Conservation (phyloP, 2,888 invertebrate genomes). For the Microctonus hyperodae region DNA sequence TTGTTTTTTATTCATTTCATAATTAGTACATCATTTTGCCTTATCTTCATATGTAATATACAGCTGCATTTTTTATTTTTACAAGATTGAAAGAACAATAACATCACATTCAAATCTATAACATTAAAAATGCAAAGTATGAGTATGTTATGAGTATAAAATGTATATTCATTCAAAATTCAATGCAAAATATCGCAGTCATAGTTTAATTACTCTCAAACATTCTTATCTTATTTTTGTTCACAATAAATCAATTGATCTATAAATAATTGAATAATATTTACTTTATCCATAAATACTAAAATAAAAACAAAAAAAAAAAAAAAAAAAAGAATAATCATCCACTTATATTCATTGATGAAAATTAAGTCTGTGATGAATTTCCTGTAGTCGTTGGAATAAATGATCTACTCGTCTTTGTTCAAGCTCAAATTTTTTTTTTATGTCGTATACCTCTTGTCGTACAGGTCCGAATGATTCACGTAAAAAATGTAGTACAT, state of each 20-base stretch:
- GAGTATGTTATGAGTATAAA: neutral
- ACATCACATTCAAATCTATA: slow-evolving; percentile 27
- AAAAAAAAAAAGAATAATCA: neutral
- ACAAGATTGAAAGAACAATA: neutral
- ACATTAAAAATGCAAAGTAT: slow-evolving; percentile 32
- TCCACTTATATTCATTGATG: slow-evolving; percentile 43
- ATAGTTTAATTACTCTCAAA: neutral
- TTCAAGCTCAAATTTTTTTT: slow-evolving; percentile 56
- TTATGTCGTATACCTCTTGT: slow-evolving; percentile 54
- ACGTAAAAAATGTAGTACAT: slow-evolving; percentile 47
- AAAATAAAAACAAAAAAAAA: neutral
- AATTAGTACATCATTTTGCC: neutral
- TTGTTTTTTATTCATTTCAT: neutral
- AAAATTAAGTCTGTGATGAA: slow-evolving; percentile 54
- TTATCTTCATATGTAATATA: neutral
- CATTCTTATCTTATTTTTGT: neutral
- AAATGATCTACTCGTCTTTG: slow-evolving; percentile 55
- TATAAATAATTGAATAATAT: neutral
- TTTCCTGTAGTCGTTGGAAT: slow-evolving; percentile 51
- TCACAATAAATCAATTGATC: neutral
- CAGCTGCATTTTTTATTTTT: neutral
- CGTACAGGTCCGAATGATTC: slow-evolving; percentile 37
- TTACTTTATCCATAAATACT: neutral
- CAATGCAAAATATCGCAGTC: slow-evolving; percentile 10
- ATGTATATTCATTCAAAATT: slow-evolving; percentile 3